Evolutionary conservation across 2,888 invertebrate genomes (phyloP).

Genomic region (Diaprepes abbreviatus): DNA sequence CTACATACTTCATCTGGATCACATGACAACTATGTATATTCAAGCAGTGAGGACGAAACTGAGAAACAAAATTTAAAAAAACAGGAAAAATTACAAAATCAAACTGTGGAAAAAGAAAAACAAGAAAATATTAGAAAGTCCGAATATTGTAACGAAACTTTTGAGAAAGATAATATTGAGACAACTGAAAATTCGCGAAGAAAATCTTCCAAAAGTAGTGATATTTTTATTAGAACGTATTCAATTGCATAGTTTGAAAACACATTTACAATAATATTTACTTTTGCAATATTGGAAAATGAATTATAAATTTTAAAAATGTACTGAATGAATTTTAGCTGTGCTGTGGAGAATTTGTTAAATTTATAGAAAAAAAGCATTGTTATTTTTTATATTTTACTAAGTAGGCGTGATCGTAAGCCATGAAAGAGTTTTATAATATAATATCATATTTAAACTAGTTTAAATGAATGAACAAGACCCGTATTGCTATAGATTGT

Average conservation of each 20-base stretch:
- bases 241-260: conserved; percentile 44
- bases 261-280: too few relatives aligned
- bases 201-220: conserved; percentile 17
- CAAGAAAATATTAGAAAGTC: not conserved
- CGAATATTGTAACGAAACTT: not conserved
- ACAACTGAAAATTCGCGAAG: not conserved
- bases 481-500: too few relatives aligned
- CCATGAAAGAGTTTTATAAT: too few relatives aligned
- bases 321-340: too few relatives aligned
- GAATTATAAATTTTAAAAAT: too few relatives aligned
- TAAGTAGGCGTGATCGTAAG: too few relatives aligned
- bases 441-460: too few relatives aligned
- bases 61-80: not conserved
- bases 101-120: not conserved
- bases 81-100: conserved; percentile 1
- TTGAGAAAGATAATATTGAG: conserved; percentile 2
- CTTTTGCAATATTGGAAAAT: too few relatives aligned
- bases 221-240: conserved; percentile 44
- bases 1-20: not conserved
- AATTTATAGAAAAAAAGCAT: too few relatives aligned
- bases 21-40: conserved; percentile 33
- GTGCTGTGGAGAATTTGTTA: too few relatives aligned
- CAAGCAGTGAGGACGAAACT: conserved; percentile 25
- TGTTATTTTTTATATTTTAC: too few relatives aligned
- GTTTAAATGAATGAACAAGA: too few relatives aligned